Evolutionary conservation across 2,888 invertebrate species (phyloP).

Genomic region (Keiferia lycopersicella): DNA sequence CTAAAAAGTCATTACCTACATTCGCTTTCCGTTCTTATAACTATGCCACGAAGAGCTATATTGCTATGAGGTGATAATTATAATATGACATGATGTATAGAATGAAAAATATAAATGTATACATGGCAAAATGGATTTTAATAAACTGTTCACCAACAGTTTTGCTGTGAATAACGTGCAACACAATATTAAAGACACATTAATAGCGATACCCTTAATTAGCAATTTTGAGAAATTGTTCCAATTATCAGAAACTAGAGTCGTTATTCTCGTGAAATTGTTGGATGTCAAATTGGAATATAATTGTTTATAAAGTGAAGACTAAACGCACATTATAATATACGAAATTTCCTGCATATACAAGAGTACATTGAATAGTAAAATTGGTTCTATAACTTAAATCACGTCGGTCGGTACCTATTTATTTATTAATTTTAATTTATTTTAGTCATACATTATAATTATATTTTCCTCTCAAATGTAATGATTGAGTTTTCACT

Average conservation of each 20-base stretch:
- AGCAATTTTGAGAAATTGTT: background rate
- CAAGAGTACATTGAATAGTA: too few relatives aligned
- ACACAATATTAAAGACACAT: background rate
- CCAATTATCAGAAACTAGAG: background rate
- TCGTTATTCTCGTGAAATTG: background rate
- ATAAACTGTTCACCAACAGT: background rate
- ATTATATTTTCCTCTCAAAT: too few relatives aligned
- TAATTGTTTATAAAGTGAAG: background rate
- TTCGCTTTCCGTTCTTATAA: background rate
- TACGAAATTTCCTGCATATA: background rate
- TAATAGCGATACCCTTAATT: background rate
- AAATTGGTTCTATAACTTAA: too few relatives aligned
- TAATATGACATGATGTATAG: background rate
- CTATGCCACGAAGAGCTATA: background rate
- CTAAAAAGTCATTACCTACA: background rate
- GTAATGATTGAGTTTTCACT: conserved; percentile 19
- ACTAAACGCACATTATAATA: background rate
- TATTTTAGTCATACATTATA: too few relatives aligned
- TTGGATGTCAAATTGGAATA: background rate
- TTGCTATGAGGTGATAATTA: background rate
- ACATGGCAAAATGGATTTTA: background rate
- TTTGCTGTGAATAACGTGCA: background rate
- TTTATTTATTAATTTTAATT: too few relatives aligned
- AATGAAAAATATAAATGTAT: background rate
- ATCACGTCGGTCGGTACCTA: too few relatives aligned